Evolutionary conservation across 2,888 invertebrate genomes (phyloP).

Genomic region (Gisinianus flammeolus): DNA sequence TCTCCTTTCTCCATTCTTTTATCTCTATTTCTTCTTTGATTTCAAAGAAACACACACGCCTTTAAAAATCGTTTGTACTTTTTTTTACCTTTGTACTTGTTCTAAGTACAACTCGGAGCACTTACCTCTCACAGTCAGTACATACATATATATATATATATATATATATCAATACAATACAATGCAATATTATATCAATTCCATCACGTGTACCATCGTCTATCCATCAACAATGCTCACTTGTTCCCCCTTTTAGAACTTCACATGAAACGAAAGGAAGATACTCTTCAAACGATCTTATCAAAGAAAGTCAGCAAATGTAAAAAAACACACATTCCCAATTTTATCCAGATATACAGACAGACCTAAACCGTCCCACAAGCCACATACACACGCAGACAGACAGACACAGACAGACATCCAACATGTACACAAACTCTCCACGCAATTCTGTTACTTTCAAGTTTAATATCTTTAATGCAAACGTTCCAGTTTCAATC

Average conservation of each 20-base stretch:
- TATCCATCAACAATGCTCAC: slow-evolving; percentile 1
- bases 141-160: too few species aligned
- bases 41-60: slow-evolving; percentile 30
- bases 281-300: slow-evolving; percentile 17
- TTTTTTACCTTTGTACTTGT: slow-evolving; percentile 19
- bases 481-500: neutral
- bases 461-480: neutral
- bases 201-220: neutral
- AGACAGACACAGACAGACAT: neutral
- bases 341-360: slow-evolving; percentile 19
- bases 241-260: neutral
- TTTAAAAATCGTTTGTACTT: slow-evolving; percentile 29
- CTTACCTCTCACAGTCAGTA: neutral
- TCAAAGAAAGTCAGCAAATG: slow-evolving; percentile 13
- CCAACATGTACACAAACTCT: neutral
- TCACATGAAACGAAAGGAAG: neutral
- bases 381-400: neutral
- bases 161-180: neutral
- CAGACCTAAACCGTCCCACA: neutral
- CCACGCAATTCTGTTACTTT: neutral
- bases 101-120: neutral
- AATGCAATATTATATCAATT: slow-evolving; percentile 22
- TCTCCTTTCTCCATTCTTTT: neutral
- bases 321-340: slow-evolving; percentile 13
- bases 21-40: slow-evolving; percentile 15